These are phyloP conservation scores for Pristionchus fissidentatus DNA, from an alignment of 2,888 invertebrate genomes.

Conservation along the genomic window DNA sequence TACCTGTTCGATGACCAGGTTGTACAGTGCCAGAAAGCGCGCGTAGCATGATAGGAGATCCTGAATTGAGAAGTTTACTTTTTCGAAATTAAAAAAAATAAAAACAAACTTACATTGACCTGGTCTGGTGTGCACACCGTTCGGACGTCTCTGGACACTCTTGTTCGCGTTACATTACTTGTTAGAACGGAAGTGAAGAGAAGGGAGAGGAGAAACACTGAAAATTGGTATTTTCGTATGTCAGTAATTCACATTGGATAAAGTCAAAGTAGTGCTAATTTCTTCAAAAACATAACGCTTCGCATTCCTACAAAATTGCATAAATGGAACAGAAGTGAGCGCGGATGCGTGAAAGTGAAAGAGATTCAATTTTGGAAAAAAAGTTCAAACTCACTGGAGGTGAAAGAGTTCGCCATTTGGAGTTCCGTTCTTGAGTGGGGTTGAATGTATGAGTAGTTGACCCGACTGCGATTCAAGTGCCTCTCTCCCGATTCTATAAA, in stretches of 20 bases:
- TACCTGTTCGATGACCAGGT: slow-evolving; percentile 9
- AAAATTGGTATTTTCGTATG: not conserved
- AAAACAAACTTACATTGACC: not conserved
- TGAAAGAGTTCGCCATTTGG: not conserved
- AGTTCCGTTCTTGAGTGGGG: no score
- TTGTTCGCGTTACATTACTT: not conserved
- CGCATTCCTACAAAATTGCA: no score
- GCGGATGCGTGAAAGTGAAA: no score
- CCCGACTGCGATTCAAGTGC: slow-evolving; percentile 2
- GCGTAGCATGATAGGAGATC: slow-evolving; percentile 38
- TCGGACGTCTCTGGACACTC: not conserved
- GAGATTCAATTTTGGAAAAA: no score
- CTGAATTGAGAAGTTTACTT: not conserved
- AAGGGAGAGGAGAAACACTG: not conserved
- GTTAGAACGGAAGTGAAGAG: not conserved
- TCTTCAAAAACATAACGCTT: no score
- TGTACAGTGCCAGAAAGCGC: slow-evolving; percentile 26
- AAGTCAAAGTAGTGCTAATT: no score
- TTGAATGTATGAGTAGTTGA: not conserved
- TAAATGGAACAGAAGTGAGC: no score
- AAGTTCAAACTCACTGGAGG: not conserved
- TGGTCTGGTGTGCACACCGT: slow-evolving; percentile 28
- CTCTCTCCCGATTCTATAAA: slow-evolving; percentile 22
- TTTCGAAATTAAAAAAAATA: not conserved
- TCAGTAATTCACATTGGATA: not conserved